Conservation (phyloP, 2,113 vertebrate species). For the Zingel zingel region DNA sequence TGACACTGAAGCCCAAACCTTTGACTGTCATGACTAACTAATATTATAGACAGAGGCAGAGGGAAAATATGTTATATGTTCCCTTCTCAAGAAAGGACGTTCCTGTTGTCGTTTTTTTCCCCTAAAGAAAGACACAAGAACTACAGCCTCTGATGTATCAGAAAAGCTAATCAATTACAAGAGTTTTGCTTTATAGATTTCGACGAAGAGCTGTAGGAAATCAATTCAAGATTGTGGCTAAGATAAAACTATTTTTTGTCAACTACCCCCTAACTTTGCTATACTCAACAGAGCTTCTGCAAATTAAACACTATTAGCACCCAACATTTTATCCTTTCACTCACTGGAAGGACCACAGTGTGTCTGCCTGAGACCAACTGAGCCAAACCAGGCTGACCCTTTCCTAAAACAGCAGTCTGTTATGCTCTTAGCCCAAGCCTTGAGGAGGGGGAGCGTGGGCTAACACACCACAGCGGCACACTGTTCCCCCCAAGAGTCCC, state of each 20-base stretch:
- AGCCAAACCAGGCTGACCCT: conserved; percentile 54
- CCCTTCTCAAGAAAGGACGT: neutral
- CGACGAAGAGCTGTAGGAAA: neutral
- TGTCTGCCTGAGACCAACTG: conserved; percentile 45
- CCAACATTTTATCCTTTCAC: conserved; percentile 18
- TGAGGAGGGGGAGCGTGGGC: conserved; percentile 30
- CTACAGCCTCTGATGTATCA: neutral
- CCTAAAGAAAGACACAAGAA: neutral
- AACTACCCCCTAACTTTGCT: neutral
- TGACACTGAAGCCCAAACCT: neutral
- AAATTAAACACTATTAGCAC: conserved; percentile 9
- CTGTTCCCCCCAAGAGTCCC: conserved; percentile 27
- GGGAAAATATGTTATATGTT: too few species aligned
- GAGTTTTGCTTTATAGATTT: neutral
- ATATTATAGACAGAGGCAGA: too few species aligned
- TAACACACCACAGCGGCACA: conserved; percentile 42
- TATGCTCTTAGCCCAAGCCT: conserved; percentile 45
- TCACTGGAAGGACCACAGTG: conserved; percentile 31
- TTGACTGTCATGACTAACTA: neutral
- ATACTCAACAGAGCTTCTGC: neutral
- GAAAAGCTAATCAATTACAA: neutral
- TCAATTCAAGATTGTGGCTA: neutral
- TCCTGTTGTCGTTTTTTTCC: conserved; percentile 1
- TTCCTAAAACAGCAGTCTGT: conserved; percentile 57
- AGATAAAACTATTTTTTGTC: neutral